Evolutionary conservation across 2,888 invertebrate species (phyloP), one percentile per base, ranked within the genome.

Genomic region (Aspidiotus destructor): DNA sequence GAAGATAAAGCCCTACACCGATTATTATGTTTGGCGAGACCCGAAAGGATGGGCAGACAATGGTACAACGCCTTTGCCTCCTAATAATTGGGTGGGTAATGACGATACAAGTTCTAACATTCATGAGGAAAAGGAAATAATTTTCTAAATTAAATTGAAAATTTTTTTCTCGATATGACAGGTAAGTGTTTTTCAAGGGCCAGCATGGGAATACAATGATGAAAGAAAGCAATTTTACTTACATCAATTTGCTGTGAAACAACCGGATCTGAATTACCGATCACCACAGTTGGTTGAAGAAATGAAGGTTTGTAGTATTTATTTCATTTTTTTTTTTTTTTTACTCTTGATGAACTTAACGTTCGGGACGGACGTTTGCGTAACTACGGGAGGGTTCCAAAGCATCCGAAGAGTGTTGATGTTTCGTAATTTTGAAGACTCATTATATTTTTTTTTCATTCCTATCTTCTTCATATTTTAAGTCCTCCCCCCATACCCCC

Each of bases 1-100:
- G 0, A 78, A 78, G 1, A 81, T 82, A 63, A 79, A 82, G 0
- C 82, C 82, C 0, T 92, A 83, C 74, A 84, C 83, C 54, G 85
- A 91, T 72, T 91, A 85, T 78, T 92, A 87, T 73, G 77, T 92
- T 8, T 94, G 94, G 93, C 81, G 40, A n/a, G 65, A 65, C 58
- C 62, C 62, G 13, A 69, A 69, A 62, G 62, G 42, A n/a, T 69
- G 57, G 62, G 17, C 16, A 1, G 41, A 80, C 71, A 82, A 86
- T 73, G 84, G 85, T 52, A 73, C 79, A 68, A 75, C 74, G 42
- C 84, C 76, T 28, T 76, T 72, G 72, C 86, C 86, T 1, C 89
- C 89, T 1, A 89, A 87, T 76, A 88, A 89, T 76, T 89, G 89
- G 88, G 87, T 87, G 79, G 77, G 77, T 41, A 53, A 3, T 28